These are phyloP conservation scores for Anniella stebbinsi DNA, from an alignment of 2,797 vertebrate genomes.

Conservation along the genomic window DNA sequence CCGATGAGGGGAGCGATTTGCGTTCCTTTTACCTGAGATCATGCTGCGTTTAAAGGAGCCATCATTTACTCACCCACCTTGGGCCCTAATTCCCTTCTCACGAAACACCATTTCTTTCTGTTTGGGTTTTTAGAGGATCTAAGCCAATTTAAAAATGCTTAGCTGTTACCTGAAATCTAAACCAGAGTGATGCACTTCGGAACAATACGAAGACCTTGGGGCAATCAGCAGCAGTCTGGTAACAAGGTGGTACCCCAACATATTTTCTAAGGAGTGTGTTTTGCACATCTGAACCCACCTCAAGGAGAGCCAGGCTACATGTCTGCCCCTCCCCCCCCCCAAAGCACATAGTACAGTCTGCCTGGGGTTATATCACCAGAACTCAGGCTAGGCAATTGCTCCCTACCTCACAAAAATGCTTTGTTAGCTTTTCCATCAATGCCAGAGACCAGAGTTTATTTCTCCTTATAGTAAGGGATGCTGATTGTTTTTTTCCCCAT, in stretches of 20 bases:
- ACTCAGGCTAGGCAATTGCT: neutral
- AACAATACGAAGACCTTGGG: neutral
- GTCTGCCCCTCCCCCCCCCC: neutral
- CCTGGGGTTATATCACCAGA: neutral
- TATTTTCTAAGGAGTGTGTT: neutral
- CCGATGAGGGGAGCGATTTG: constrained; percentile 65
- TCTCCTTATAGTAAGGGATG: too few relatives aligned
- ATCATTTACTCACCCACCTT: neutral
- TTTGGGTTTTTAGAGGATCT: neutral
- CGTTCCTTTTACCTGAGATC: constrained; percentile 70
- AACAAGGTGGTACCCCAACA: neutral
- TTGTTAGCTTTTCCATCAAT: too few relatives aligned
- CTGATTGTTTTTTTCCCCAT: too few relatives aligned
- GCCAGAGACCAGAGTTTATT: too few relatives aligned
- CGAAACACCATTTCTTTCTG: neutral
- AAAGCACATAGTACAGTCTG: neutral
- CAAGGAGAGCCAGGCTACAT: neutral
- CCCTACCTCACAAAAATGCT: neutral
- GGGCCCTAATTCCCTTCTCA: neutral
- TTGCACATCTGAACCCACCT: neutral
- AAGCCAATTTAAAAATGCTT: neutral
- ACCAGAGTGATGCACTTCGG: too few relatives aligned
- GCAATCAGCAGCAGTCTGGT: neutral
- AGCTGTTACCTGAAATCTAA: neutral
- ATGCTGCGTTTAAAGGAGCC: constrained; percentile 63